These are phyloP conservation scores for Oegoconia quadripuncta DNA, from an alignment of 2,888 invertebrate species.

Conservation along the genomic window DNA sequence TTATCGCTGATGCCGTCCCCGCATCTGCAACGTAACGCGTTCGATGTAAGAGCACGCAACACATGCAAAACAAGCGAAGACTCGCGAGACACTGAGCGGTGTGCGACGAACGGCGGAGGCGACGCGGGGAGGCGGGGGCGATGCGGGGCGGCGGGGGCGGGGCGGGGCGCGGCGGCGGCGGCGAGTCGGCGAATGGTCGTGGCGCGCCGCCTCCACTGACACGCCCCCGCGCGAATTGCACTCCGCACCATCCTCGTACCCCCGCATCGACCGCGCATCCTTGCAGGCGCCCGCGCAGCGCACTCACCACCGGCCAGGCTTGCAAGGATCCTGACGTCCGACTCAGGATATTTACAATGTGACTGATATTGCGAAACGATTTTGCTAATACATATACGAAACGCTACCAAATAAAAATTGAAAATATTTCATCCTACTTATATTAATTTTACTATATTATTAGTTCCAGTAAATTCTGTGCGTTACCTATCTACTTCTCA, in stretches of 20 bases:
- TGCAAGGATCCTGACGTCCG: no score
- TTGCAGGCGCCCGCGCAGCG: slow-evolving; percentile 26
- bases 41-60: slow-evolving; percentile 39
- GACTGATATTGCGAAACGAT: no score
- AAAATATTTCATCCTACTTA: no score
- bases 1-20: slow-evolving; percentile 47
- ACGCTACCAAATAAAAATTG: no score
- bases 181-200: slow-evolving; percentile 38
- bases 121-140: slow-evolving; percentile 39
- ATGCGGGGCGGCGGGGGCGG: slow-evolving; percentile 41
- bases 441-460: no score
- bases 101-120: slow-evolving; percentile 28
- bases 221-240: slow-evolving; percentile 27
- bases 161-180: slow-evolving; percentile 29
- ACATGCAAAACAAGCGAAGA: slow-evolving; percentile 52
- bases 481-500: no score
- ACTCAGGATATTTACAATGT: no score
- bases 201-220: slow-evolving; percentile 39
- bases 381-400: no score
- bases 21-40: slow-evolving; percentile 67
- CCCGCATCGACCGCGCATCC: slow-evolving; percentile 23
- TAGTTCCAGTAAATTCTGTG: no score
- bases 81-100: slow-evolving; percentile 62
- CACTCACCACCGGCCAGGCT: no score
- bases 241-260: slow-evolving; percentile 24